Percentiles rank a stretch among this genome's conserved stretches.
Evolutionary conservation across 64 coral and sea anemone genomes (phyloP).

Genomic region (Cladopsammia gracilis): DNA sequence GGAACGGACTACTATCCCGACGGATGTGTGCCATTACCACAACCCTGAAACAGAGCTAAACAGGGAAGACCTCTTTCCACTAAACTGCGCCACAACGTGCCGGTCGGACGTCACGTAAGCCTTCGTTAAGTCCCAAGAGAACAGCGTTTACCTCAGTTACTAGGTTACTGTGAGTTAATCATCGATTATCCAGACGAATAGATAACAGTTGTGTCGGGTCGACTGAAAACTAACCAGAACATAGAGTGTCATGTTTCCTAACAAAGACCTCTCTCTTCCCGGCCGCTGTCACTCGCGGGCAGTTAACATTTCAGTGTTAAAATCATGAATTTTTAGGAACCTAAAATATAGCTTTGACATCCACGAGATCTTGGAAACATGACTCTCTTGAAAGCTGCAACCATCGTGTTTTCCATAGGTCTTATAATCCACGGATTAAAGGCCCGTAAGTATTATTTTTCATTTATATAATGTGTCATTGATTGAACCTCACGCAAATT

Average conservation of each 20-base stretch:
- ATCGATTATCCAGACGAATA: not conserved
- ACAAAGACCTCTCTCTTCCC: conserved; percentile 39
- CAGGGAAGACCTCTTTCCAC: too few relatives aligned
- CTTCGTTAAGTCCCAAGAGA: too few relatives aligned
- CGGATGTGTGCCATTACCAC: too few relatives aligned
- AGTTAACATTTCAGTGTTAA: not conserved
- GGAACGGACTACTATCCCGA: too few relatives aligned
- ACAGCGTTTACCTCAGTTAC: too few relatives aligned
- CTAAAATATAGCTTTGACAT: not conserved
- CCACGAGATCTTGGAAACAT: conserved; percentile 2
- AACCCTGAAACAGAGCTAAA: too few relatives aligned
- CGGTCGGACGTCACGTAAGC: too few relatives aligned
- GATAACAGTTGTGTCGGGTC: not conserved
- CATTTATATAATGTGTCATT: not conserved
- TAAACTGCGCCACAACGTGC: too few relatives aligned
- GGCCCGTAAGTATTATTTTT: conserved; percentile 15
- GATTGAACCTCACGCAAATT: not conserved
- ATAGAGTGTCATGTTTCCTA: conserved; percentile 19
- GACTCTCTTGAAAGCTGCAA: not conserved
- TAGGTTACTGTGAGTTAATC: too few relatives aligned
- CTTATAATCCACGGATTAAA: not conserved
- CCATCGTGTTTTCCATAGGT: not conserved
- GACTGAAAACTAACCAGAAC: not conserved
- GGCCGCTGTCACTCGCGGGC: not conserved
- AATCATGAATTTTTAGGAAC: not conserved